Evolutionary conservation across 2,797 vertebrate species (phyloP).

Genomic region (Crypturellus tataupa): DNA sequence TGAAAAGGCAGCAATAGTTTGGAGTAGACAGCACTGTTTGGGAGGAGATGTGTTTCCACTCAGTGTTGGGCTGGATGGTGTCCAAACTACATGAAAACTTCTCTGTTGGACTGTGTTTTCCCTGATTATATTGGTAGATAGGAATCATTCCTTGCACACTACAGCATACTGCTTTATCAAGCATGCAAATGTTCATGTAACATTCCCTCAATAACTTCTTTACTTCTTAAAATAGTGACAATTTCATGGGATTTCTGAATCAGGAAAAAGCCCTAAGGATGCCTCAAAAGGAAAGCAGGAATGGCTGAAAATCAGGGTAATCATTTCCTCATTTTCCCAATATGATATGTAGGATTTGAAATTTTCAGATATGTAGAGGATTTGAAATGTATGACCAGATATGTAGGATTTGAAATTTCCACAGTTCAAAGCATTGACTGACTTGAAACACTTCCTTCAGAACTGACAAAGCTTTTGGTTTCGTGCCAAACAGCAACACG

Average conservation of each 20-base stretch:
- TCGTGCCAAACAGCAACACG: not conserved
- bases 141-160: not conserved
- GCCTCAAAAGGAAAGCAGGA: not conserved
- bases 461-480: not conserved
- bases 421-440: not conserved
- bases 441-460: slow-evolving; percentile 2
- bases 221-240: not conserved
- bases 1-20: accelerated
- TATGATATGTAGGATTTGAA: not conserved
- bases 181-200: not conserved
- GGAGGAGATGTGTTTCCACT: not conserved
- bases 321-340: not conserved
- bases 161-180: not conserved
- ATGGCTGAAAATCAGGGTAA: not conserved
- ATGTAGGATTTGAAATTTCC: not conserved
- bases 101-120: not conserved
- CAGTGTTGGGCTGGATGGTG: not conserved
- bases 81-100: not conserved
- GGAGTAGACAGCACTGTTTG: not conserved
- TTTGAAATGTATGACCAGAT: too few species aligned
- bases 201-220: not conserved
- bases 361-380: too few species aligned
- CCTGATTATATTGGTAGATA: accelerated
- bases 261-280: not conserved
- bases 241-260: not conserved